Percentiles rank a stretch among this genome's conserved stretches.
These are phyloP conservation scores for Danio jaintianensis DNA, from an alignment of 2,797 vertebrate genomes.

Conservation along the genomic window DNA sequence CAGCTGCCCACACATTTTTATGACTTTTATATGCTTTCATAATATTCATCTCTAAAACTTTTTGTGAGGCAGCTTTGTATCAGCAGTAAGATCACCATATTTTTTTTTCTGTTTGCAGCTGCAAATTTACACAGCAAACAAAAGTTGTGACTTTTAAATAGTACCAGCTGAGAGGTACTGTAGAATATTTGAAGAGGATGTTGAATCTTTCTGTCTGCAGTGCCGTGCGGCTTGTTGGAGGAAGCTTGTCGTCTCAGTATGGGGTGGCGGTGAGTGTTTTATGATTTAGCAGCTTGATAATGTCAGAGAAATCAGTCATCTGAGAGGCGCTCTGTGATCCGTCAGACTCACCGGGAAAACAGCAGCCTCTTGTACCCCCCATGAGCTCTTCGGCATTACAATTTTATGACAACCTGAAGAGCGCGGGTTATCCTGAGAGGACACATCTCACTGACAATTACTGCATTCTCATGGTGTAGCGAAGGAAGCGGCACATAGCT, in stretches of 20 bases:
- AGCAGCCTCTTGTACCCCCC: conserved; percentile 45
- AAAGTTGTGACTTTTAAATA: conserved; percentile 22
- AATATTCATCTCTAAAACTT: conserved; percentile 18
- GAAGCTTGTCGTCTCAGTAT: conserved; percentile 43
- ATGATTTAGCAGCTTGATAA: conserved; percentile 56
- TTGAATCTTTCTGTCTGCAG: conserved; percentile 24
- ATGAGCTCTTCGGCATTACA: conserved; percentile 17
- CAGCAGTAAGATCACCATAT: background rate
- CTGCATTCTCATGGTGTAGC: background rate
- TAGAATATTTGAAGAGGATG: conserved; percentile 10
- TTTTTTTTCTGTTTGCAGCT: background rate
- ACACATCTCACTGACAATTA: conserved; percentile 32
- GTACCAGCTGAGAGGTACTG: background rate
- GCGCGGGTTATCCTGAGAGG: background rate
- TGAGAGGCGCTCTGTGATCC: conserved; percentile 61
- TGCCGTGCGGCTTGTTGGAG: conserved; percentile 31
- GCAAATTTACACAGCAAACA: background rate
- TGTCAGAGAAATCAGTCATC: conserved; percentile 58
- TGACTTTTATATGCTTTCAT: background rate
- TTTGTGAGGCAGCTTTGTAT: conserved; percentile 2
- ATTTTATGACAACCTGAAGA: conserved; percentile 41
- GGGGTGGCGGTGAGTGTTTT: conserved; percentile 45
- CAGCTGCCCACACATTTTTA: conserved; percentile 25
- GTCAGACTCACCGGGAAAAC: conserved; percentile 64
- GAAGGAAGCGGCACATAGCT: background rate